These are phyloP conservation scores for Sebastes itinus DNA, from an alignment of 2,797 vertebrate genomes.

Conservation along the genomic window DNA sequence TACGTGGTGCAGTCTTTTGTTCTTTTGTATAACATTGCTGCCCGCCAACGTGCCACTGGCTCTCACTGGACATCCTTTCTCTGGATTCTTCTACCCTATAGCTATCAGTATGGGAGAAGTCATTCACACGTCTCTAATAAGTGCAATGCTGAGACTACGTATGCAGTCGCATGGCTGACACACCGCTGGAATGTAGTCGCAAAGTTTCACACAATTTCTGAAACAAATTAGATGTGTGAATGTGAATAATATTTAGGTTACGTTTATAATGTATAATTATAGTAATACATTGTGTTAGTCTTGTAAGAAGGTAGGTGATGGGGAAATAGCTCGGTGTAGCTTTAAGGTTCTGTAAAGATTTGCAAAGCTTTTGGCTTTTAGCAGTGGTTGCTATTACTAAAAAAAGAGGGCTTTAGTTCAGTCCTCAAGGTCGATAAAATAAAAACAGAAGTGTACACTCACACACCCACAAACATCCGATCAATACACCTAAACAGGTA, in stretches of 20 bases:
- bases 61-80: constrained; percentile 15
- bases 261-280: not conserved
- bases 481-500: not conserved
- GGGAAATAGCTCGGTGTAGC: not conserved
- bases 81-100: not conserved
- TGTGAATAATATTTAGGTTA: not conserved
- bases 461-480: not conserved
- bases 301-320: not conserved
- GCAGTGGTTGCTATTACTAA: not conserved
- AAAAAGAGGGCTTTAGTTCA: not conserved
- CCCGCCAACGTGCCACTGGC: constrained; percentile 20
- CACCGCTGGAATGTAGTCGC: not conserved
- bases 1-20: constrained; percentile 47
- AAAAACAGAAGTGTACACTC: not conserved
- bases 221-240: not conserved
- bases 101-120: constrained; percentile 20
- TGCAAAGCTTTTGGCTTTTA: not conserved
- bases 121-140: constrained; percentile 16
- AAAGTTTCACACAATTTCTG: not conserved
- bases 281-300: not conserved
- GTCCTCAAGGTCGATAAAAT: not conserved
- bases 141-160: not conserved
- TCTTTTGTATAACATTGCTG: constrained; percentile 55
- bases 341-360: not conserved
- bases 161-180: not conserved